phyloP scores from a whole-genome alignment of 2,113 vertebrate species.

The Elaphurus davidianus region DNA sequence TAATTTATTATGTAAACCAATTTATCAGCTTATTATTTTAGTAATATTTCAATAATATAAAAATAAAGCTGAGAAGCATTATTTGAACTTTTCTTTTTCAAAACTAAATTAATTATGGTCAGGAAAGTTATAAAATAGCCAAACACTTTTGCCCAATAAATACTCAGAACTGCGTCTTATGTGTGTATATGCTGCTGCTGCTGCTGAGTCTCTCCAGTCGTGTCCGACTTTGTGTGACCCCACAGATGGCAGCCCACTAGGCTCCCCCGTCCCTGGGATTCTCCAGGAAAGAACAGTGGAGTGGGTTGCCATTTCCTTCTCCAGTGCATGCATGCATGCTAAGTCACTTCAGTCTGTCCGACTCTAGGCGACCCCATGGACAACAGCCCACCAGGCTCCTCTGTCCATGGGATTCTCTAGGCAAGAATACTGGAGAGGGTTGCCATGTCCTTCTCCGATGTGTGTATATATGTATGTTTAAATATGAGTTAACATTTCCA shows the following conservation, averaged over 20 bases:
- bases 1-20: background rate
- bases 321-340: background rate
- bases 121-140: background rate
- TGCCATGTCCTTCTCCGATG: background rate
- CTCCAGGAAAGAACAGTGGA: background rate
- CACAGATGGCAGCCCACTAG: background rate
- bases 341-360: background rate
- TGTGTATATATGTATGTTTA: background rate
- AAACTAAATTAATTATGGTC: background rate
- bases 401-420: background rate
- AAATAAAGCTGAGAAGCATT: background rate
- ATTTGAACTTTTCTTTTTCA: background rate
- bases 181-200: background rate
- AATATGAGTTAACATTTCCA: background rate
- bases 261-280: background rate
- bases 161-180: background rate
- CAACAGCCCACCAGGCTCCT: background rate
- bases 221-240: background rate
- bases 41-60: background rate
- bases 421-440: background rate
- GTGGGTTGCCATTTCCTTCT: background rate
- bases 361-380: accelerated
- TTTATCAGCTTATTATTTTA: background rate
- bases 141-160: background rate
- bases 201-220: accelerated